Base-by-base conservation (phyloP, 2,797 vertebrate genomes). In the Xenopus petersii region DNA sequence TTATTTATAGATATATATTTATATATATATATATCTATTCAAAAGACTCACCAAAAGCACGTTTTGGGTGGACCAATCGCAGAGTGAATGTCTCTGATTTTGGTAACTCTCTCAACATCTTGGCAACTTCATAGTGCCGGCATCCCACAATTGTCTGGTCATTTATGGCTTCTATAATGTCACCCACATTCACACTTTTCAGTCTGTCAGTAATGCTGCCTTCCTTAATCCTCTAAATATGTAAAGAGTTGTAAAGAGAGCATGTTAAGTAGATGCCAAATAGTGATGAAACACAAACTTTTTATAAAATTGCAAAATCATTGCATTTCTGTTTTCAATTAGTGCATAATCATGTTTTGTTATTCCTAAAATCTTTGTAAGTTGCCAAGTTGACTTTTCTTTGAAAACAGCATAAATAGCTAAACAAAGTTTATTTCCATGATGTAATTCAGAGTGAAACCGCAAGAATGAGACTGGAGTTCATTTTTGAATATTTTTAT, bases 151-250 rank as follows among this genome's bases (percentile, higher is more conserved):
- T 98, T 79, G 93, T 98, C 82, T 96, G 95, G 83, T 97, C 96
- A 0, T 98, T 99, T 84, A 99, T 96, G 84, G 96, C 96, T 82
- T 99, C 97, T 0, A 99, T 99, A 89, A 96, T 96, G 87, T 99
- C 97, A 0, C 97, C 97, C n/a, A 98, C 95, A 0, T 94, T 93
- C 4, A 98, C 96, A 0, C 84, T 85, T 81, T 94, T 91, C 67
- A 96, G 85, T 0, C 81, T 88, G 81, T 98, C 96, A 79, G 98
- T 98, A 79, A 96, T 96, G 85, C 97, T 98, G 67, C 92, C 92
- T 68, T 98, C 97, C 79, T 98, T 99, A 88, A 99, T 99, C 77
- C 97, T 94, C 96, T 99, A 84, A 2, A 12, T 72, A 47, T 47
- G 12, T 21, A 67, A 63, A 47, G 51, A 55, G 12, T 54, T 24